These are phyloP conservation scores for Therioaphis trifolii DNA, from an alignment of 2,888 invertebrate genomes.

Conservation along the genomic window DNA sequence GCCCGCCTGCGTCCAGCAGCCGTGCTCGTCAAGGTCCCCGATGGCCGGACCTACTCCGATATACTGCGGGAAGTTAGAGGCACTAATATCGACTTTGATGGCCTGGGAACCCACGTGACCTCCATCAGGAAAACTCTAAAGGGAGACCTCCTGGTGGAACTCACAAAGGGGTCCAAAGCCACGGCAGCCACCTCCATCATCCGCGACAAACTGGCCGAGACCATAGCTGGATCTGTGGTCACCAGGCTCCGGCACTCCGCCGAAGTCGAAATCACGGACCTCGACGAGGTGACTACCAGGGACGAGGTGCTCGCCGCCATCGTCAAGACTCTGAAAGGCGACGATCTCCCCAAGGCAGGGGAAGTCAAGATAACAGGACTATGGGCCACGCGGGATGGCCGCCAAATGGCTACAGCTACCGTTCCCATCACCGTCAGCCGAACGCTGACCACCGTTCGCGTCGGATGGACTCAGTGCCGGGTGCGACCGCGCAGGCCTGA, in stretches of 20 bases:
- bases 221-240: not conserved
- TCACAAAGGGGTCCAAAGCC: not conserved
- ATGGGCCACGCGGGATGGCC: not conserved
- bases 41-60: not conserved
- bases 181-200: not conserved
- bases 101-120: not conserved
- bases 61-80: not conserved
- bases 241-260: not conserved
- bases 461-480: not conserved
- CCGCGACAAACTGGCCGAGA: not conserved
- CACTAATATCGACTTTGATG: not conserved
- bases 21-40: not conserved
- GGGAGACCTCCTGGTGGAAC: not conserved
- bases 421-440: not conserved
- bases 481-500: not conserved
- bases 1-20: not conserved
- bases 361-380: not conserved
- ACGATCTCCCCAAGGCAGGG: not conserved
- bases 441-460: too few species aligned
- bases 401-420: not conserved
- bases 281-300: not conserved
- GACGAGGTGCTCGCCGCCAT: not conserved
- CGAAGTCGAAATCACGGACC: not conserved
- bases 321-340: rapidly evolving
- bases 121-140: not conserved